Evolutionary conservation across 2,888 invertebrate species (phyloP).

Genomic region (Drosophila prostipennis): DNA sequence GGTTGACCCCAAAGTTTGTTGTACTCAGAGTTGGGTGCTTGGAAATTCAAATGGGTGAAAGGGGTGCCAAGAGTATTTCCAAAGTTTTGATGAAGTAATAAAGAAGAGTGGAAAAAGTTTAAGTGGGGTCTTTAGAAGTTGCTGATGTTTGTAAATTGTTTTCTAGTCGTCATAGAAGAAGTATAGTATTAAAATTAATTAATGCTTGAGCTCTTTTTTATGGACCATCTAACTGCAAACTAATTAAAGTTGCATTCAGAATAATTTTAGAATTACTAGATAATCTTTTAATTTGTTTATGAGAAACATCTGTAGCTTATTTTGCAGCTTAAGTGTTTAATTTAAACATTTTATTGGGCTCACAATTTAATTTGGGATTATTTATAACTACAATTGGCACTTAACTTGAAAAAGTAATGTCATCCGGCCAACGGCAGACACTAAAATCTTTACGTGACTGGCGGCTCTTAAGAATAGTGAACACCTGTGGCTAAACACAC

Average conservation of each 20-base stretch:
- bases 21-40: constrained; percentile 26
- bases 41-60: constrained; percentile 21
- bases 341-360: constrained; percentile 2
- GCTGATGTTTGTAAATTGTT: constrained; percentile 4
- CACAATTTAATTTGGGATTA: neutral
- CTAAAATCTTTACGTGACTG: constrained; percentile 12
- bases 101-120: constrained; percentile 9
- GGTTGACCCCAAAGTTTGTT: constrained; percentile 56
- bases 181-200: neutral
- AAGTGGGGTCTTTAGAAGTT: neutral
- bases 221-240: too few relatives aligned
- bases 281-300: too few relatives aligned
- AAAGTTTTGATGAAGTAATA: constrained; percentile 25
- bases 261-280: too few relatives aligned
- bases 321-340: neutral
- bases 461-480: constrained; percentile 15
- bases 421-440: constrained; percentile 1
- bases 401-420: constrained; percentile 10
- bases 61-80: constrained; percentile 12
- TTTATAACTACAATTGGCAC: neutral
- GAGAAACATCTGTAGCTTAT: too few relatives aligned
- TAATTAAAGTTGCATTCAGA: too few relatives aligned
- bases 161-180: neutral
- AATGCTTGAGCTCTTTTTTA: neutral
- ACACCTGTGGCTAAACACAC: constrained; percentile 18